Conservation (phyloP, 1,140 invertebrate genomes). For the Aphelenchoides fujianensis region DNA sequence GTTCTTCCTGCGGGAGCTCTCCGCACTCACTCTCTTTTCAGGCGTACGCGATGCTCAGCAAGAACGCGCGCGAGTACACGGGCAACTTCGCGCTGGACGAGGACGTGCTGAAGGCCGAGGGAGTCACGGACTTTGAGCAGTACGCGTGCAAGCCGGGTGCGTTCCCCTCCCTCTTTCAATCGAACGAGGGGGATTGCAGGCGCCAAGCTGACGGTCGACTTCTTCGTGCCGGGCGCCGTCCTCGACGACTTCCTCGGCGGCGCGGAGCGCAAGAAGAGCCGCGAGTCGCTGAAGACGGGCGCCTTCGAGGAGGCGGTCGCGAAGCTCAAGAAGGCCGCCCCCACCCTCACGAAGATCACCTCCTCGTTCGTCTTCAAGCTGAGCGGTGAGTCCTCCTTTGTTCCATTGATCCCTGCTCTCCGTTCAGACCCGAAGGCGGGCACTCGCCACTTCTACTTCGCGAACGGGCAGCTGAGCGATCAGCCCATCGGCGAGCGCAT, state of each 20-base stretch:
- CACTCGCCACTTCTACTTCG: background rate
- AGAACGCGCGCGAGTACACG: conserved; percentile 74
- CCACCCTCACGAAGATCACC: background rate
- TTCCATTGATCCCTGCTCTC: background rate
- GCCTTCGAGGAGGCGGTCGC: background rate
- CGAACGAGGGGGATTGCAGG: conserved; percentile 38
- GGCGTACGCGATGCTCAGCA: conserved; percentile 81
- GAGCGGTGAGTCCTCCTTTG: background rate
- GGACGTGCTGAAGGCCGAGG: conserved; percentile 75
- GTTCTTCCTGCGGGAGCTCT: background rate
- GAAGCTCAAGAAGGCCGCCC: background rate
- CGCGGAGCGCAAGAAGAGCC: background rate
- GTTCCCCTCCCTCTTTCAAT: no score
- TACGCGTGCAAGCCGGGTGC: conserved; percentile 79
- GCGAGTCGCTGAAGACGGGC: background rate
- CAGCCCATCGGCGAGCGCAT: background rate
- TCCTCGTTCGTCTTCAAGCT: background rate
- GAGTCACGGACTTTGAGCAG: conserved; percentile 78
- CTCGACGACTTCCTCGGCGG: background rate
- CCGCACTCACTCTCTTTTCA: conserved; percentile 62
- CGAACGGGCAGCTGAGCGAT: background rate
- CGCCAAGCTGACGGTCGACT: conserved; percentile 75
- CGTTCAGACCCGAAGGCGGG: background rate
- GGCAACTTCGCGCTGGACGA: conserved; percentile 94
- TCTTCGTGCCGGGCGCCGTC: conserved; percentile 75